phyloP scores from a whole-genome alignment of 2,888 invertebrate genomes.

The Yponomeuta sedellus region DNA sequence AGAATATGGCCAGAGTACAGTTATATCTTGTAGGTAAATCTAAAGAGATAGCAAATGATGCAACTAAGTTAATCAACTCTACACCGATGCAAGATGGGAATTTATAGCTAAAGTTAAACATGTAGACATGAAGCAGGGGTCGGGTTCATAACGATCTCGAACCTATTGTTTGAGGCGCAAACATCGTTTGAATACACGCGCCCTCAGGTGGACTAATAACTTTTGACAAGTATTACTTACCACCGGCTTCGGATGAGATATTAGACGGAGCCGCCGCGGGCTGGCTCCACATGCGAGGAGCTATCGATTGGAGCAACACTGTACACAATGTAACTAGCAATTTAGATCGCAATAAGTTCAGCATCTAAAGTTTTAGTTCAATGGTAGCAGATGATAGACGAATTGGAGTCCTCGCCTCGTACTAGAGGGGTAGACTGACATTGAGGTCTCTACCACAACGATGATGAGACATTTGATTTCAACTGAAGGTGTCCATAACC shows the following conservation, averaged over 20 bases:
- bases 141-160: constrained; percentile 50
- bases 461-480: too few relatives aligned
- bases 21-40: too few relatives aligned
- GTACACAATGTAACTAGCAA: not conserved
- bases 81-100: not conserved
- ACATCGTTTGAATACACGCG: constrained; percentile 34
- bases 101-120: constrained; percentile 2
- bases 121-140: constrained; percentile 13
- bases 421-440: too few relatives aligned
- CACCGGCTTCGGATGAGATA: not conserved
- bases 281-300: not conserved
- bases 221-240: constrained; percentile 25
- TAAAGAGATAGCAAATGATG: too few relatives aligned
- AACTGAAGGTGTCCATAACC: too few relatives aligned
- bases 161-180: constrained; percentile 59
- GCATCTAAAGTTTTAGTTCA: not conserved
- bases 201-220: constrained; percentile 67
- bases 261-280: not conserved
- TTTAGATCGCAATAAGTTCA: not conserved
- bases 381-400: not conserved
- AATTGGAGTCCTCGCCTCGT: too few relatives aligned
- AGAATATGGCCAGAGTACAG: too few relatives aligned
- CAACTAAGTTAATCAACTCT: not conserved
- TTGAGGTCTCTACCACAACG: too few relatives aligned
- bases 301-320: not conserved